These are phyloP conservation scores for Otolemur crassicaudatus DNA, from an alignment of 2,797 vertebrate species.

Conservation along the genomic window DNA sequence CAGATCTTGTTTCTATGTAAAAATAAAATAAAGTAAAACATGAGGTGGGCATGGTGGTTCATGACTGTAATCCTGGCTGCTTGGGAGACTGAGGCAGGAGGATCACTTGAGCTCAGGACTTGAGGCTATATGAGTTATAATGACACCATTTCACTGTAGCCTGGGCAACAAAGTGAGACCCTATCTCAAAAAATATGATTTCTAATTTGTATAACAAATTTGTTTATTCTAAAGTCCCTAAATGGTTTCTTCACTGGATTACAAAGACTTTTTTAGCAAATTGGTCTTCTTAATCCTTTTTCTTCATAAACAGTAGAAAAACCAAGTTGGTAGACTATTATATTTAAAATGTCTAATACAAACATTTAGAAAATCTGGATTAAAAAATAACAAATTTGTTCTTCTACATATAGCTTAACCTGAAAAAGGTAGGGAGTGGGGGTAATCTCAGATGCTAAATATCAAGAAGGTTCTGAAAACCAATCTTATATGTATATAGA, in stretches of 20 bases:
- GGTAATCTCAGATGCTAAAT: background rate
- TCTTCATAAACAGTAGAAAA: conserved; percentile 13
- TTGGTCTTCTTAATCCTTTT: background rate
- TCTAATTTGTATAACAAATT: conserved; percentile 46
- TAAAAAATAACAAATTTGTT: background rate
- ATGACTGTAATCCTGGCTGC: background rate
- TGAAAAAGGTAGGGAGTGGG: background rate
- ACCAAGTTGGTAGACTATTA: background rate
- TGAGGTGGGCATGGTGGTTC: background rate
- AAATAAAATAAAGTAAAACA: too few species aligned
- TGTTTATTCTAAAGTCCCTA: background rate
- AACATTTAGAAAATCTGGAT: conserved; percentile 31
- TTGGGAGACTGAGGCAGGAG: background rate
- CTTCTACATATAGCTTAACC: background rate
- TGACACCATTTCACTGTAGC: background rate
- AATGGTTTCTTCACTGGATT: background rate
- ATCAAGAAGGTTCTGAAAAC: background rate
- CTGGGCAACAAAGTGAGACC: background rate
- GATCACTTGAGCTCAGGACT: background rate
- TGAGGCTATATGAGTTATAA: background rate
- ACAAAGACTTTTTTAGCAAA: background rate
- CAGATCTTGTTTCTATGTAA: background rate
- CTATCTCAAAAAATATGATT: background rate
- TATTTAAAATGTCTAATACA: background rate
- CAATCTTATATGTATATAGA: background rate